phyloP scores from a whole-genome alignment of 2,888 invertebrate species.

The Aromia moschata region DNA sequence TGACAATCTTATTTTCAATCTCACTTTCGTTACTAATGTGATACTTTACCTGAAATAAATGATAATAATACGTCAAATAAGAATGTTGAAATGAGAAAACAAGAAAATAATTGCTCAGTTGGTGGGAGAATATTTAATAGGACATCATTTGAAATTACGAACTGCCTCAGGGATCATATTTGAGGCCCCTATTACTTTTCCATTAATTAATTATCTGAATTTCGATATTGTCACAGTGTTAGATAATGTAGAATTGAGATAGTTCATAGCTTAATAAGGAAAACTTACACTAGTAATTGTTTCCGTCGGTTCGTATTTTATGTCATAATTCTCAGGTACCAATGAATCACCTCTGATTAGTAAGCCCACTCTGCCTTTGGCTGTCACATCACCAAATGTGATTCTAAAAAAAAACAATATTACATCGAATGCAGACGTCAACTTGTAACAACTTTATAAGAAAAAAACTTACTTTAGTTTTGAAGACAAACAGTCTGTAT shows the following conservation, averaged over 20 bases:
- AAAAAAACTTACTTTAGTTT: background rate
- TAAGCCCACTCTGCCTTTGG: constrained; percentile 68
- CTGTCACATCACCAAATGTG: constrained; percentile 66
- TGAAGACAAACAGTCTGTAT: background rate
- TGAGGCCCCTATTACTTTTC: too few species aligned
- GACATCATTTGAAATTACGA: too few species aligned
- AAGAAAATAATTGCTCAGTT: too few species aligned
- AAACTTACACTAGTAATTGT: constrained; percentile 66
- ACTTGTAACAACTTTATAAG: too few species aligned
- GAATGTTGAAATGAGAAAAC: too few species aligned
- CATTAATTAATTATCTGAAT: too few species aligned
- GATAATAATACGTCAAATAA: background rate
- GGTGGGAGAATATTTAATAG: too few species aligned
- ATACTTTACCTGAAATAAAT: constrained; percentile 52
- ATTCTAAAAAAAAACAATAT: constrained; percentile 62
- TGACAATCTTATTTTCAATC: constrained; percentile 52
- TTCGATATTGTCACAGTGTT: too few species aligned
- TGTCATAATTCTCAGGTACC: constrained; percentile 67
- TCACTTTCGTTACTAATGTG: constrained; percentile 47
- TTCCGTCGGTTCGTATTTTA: constrained; percentile 66
- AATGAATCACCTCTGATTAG: constrained; percentile 68
- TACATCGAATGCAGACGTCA: too few species aligned
- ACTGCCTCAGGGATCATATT: too few species aligned
- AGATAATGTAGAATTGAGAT: too few species aligned
- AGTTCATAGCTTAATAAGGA: too few species aligned